Evolutionary conservation across 2,113 vertebrate genomes (phyloP), one percentile per base, ranked within the genome.

Genomic region (Indri indri): DNA sequence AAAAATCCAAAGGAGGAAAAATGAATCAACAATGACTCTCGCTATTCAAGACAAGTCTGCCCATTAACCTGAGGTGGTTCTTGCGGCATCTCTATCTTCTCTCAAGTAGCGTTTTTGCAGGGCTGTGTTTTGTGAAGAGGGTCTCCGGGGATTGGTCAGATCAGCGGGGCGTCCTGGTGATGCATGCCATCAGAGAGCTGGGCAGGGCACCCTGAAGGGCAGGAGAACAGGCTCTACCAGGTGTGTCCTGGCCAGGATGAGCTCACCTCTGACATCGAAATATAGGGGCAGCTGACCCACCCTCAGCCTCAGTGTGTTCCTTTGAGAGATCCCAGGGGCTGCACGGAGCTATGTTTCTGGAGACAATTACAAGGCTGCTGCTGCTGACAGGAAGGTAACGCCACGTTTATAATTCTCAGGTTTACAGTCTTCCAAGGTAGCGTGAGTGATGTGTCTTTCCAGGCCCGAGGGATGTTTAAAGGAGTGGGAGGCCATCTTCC

Each of bases 121-220:
- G 18, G 34, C 54, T 66, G 18, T 66, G 0, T 66, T 88, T 90
- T 54, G 65, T 52, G 68, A 34, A 65, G 37, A 47, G 17, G 8
- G 82, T 40, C 6, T n/a, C 82, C 6, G 22, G 61, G 79, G 47
- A 37, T 20, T 23, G 40, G 30, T 10, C 34, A 23, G 71, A 50
- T 74, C 16, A 3, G 3, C 0, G 27, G 18, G 84, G 70, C 1
- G 0, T 1, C 32, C 50, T 52, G 32, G 45, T 32, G 50, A 68
- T 50, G 30, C 25, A 22, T 30, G 50, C n/a, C 18, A 4, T 47
- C 18, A 2, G 71, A 40, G 65, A 85, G 40, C 81, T 37, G 4
- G 3, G 6, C 34, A 12, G 63, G 59, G 27, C n/a, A n/a, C 34
- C 80, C 63, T 32, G 71, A 68, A 88, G 77, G 81, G 50, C 22